A percentile compares a stretch with the other conserved stretches of the same genome.
Evolutionary conservation across 30 jellyfish, hydroid and myxozoan genomes (phyloP).

Genomic region (Turritopsis dohrnii): DNA sequence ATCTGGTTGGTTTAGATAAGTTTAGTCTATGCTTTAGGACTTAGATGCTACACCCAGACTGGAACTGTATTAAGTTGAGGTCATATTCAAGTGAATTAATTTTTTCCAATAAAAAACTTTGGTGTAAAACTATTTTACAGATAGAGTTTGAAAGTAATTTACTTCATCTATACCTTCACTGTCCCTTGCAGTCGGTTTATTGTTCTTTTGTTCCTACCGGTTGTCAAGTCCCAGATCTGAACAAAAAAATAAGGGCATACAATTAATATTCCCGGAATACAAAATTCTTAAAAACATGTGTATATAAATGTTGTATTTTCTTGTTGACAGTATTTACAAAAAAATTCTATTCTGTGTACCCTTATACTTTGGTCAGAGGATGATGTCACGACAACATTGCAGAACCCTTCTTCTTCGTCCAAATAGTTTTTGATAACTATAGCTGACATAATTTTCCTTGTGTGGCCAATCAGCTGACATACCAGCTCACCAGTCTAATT

Average conservation of each 20-base stretch:
- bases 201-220: not conserved
- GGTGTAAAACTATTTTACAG: no score
- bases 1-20: no score
- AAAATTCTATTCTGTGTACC: slow-evolving; percentile 31
- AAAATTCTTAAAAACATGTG: no score
- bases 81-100: not conserved
- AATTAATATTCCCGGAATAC: no score
- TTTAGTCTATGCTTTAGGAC: no score
- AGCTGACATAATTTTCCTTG: slow-evolving; percentile 46
- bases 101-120: no score
- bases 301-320: no score
- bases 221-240: slow-evolving; percentile 13
- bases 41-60: not conserved
- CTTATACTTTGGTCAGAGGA: slow-evolving; percentile 61
- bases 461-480: slow-evolving; percentile 60
- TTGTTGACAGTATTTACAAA: no score
- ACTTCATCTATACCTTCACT: not conserved
- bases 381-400: slow-evolving; percentile 44
- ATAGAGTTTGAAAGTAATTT: not conserved
- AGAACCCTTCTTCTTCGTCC: slow-evolving; percentile 15
- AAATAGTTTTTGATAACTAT: slow-evolving; percentile 26
- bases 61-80: not conserved
- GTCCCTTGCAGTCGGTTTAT: slow-evolving; percentile 5
- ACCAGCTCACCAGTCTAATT: slow-evolving; percentile 48
- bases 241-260: no score